These are phyloP conservation scores for Oxyteleia sp. DNA, from an alignment of 2,888 invertebrate genomes.

Conservation along the genomic window DNA sequence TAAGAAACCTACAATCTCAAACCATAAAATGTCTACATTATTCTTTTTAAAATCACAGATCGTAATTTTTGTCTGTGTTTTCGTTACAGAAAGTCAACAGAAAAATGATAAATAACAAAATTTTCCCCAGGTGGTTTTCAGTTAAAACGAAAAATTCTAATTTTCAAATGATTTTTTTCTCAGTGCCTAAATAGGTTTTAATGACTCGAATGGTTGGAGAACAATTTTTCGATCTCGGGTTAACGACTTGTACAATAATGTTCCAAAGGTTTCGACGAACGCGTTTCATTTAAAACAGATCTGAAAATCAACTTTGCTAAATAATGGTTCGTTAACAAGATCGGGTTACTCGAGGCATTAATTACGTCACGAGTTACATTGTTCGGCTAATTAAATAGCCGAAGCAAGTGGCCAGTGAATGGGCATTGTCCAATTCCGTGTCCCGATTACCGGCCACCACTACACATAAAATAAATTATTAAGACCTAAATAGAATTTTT, in stretches of 20 bases:
- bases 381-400: background rate
- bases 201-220: no score
- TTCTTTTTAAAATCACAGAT: no score
- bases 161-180: no score
- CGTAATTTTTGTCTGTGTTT: no score
- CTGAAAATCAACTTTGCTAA: background rate
- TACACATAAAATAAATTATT: background rate
- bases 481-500: background rate
- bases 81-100: no score
- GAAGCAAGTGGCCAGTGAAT: background rate
- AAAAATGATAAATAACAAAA: no score
- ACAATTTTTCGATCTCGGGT: no score
- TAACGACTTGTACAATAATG: background rate
- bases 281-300: background rate
- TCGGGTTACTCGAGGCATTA: background rate
- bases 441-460: background rate
- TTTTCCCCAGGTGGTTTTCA: no score
- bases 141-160: no score
- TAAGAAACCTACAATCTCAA: no score
- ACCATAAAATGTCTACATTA: no score
- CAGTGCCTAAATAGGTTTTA: no score
- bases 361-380: background rate
- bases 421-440: background rate
- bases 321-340: background rate
- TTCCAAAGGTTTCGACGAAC: background rate